Percentiles rank a stretch among this genome's conserved stretches.
These are phyloP conservation scores for Drosophila anomelani DNA, from an alignment of 2,888 invertebrate genomes.

Conservation along the genomic window DNA sequence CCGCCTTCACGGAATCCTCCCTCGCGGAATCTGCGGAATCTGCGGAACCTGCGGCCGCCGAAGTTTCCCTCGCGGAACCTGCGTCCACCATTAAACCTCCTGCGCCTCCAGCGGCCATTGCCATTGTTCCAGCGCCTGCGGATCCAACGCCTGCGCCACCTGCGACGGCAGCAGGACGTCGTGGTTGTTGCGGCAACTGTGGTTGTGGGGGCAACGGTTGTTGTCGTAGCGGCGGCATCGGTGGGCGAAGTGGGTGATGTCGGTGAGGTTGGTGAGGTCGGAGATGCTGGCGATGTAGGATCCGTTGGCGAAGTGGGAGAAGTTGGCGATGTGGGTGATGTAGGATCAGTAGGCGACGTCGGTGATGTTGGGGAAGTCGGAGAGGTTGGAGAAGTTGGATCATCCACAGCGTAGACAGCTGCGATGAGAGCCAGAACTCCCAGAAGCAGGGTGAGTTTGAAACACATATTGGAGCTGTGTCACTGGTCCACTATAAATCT, in stretches of 20 bases:
- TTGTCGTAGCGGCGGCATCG: constrained; percentile 2
- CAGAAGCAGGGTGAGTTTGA: constrained; percentile 4
- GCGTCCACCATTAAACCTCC: background rate
- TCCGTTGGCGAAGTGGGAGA: too few species aligned
- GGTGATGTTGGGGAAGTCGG: background rate
- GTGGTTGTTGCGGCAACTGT: background rate
- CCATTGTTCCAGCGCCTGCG: background rate
- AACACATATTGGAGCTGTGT: constrained; percentile 12
- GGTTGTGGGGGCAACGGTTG: background rate
- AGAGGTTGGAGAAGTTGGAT: background rate
- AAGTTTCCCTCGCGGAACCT: background rate
- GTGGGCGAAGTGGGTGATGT: background rate
- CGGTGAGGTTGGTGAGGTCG: background rate
- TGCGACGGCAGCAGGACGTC: background rate
- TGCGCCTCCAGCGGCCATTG: background rate
- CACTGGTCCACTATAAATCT: constrained; percentile 9
- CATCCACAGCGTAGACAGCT: background rate
- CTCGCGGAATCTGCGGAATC: background rate
- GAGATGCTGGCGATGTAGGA: background rate
- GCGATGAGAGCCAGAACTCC: background rate
- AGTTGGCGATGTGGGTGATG: background rate
- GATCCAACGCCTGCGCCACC: background rate
- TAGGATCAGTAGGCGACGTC: background rate
- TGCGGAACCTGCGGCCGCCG: background rate
- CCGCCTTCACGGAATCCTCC: constrained; percentile 1